phyloP scores from a whole-genome alignment of 2,888 invertebrate species.

The Agonopterix heracliana region DNA sequence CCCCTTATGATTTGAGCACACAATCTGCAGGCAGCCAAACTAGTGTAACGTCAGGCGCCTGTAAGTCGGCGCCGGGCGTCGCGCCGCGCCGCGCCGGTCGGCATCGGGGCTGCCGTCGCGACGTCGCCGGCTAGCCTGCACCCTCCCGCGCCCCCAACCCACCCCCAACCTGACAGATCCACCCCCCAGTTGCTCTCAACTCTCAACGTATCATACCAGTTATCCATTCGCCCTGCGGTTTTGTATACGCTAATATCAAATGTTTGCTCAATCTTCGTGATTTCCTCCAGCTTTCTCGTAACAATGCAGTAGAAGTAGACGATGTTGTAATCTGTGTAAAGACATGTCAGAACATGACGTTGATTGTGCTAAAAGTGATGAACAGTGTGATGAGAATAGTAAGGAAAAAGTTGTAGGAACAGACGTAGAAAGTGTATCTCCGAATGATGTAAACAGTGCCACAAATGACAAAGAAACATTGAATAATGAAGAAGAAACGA shows the following conservation, averaged over 20 bases:
- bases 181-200: background rate
- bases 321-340: slow-evolving; percentile 32
- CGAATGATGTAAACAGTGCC: slow-evolving; percentile 29
- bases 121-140: slow-evolving; percentile 40
- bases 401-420: slow-evolving; percentile 10
- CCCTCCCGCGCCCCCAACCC: background rate
- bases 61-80: slow-evolving; percentile 53
- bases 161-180: slow-evolving; percentile 11
- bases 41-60: slow-evolving; percentile 16
- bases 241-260: background rate
- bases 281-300: background rate
- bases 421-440: slow-evolving; percentile 25
- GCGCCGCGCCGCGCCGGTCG: slow-evolving; percentile 54
- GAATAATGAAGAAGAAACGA: slow-evolving; percentile 21
- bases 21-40: background rate
- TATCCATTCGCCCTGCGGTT: slow-evolving; percentile 1
- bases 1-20: background rate
- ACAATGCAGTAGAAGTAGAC: slow-evolving; percentile 9
- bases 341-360: slow-evolving; percentile 66
- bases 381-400: slow-evolving; percentile 23
- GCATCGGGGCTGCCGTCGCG: slow-evolving; percentile 74
- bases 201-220: background rate
- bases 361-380: slow-evolving; percentile 32
- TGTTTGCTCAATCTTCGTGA: background rate
- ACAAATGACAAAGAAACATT: slow-evolving; percentile 31